Conservation (phyloP, 2,888 invertebrate genomes). For the Cephus pygmeus region DNA sequence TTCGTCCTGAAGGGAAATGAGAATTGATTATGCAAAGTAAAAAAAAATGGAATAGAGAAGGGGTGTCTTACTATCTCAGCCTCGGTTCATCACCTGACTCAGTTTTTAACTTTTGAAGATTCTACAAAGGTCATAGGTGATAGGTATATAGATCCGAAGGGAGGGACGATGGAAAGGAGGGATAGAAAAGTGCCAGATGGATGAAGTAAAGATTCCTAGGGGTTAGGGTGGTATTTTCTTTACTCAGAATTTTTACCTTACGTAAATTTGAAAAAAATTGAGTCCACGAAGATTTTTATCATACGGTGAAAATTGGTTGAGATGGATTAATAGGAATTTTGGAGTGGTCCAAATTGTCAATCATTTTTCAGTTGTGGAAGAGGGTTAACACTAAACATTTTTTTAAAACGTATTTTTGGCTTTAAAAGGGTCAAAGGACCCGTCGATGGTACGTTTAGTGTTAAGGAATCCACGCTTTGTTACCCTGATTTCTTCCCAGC, state of each 20-base stretch:
- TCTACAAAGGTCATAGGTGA: background rate
- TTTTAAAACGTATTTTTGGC: no score
- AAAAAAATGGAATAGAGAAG: background rate
- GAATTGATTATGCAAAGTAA: background rate
- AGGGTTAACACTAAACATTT: background rate
- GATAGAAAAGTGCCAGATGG: background rate
- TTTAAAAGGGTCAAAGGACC: no score
- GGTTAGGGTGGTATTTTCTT: background rate
- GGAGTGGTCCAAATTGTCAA: background rate
- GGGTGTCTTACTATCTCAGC: background rate
- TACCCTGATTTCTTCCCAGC: background rate
- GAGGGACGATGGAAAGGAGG: no score
- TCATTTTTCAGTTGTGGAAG: background rate
- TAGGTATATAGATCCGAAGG: background rate
- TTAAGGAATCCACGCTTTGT: background rate
- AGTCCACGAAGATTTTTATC: background rate
- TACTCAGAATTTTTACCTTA: background rate
- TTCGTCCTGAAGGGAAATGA: background rate
- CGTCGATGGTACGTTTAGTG: no score
- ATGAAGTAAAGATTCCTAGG: background rate
- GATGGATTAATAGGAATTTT: background rate
- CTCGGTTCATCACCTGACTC: background rate
- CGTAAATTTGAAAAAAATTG: background rate
- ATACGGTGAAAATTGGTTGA: background rate
- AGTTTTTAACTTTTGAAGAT: background rate